A percentile compares a stretch with the other conserved stretches of the same genome.
phyloP scores from a whole-genome alignment of 2,113 vertebrate species.

The Vidua macroura region DNA sequence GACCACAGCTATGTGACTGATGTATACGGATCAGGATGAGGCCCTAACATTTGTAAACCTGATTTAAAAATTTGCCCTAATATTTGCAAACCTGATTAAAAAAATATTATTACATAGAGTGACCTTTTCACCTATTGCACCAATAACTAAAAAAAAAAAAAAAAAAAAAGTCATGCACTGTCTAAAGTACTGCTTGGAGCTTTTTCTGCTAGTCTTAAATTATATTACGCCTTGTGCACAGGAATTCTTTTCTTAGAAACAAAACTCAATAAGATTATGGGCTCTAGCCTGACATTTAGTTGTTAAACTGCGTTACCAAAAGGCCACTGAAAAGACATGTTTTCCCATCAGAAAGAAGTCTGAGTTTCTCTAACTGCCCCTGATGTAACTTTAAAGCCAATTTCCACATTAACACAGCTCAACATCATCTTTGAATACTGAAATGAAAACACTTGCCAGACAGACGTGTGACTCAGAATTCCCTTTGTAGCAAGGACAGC shows the following conservation, averaged over 20 bases:
- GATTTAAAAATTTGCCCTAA: background rate
- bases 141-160: background rate
- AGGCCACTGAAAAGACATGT: background rate
- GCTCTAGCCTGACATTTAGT: background rate
- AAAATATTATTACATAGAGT: background rate
- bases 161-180: background rate
- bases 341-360: background rate
- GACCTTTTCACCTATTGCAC: background rate
- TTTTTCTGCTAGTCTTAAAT: background rate
- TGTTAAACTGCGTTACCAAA: background rate
- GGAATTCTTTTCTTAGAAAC: background rate
- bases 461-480: conserved; percentile 12
- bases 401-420: background rate
- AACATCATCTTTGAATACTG: background rate
- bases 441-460: conserved; percentile 53
- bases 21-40: background rate
- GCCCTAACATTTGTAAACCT: background rate
- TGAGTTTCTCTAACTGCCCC: background rate
- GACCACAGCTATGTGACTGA: background rate
- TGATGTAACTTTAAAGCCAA: background rate
- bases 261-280: background rate
- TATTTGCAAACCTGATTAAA: background rate
- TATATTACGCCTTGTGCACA: background rate
- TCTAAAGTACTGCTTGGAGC: background rate
- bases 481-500: background rate